A percentile compares a stretch with the other conserved stretches of the same genome.
Conservation (phyloP, 2,888 invertebrate genomes). For the Luffia ferchaultella region DNA sequence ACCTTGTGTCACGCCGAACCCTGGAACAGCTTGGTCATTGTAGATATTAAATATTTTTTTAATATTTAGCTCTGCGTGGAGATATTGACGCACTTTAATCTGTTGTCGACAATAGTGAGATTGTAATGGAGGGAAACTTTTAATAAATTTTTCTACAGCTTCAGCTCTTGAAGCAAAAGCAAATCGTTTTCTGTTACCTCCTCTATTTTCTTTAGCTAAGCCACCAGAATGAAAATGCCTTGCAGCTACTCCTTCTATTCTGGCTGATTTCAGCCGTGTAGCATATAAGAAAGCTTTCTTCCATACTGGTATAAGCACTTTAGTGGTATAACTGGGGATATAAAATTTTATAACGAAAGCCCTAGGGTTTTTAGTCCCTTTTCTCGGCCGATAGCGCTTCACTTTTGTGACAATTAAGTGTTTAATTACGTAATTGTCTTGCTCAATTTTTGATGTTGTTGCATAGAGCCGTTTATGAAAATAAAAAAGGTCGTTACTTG, state of each 20-base stretch:
- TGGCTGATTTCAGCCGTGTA: neutral
- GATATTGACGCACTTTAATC: slow-evolving; percentile 3
- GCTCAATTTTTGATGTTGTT: too few species aligned
- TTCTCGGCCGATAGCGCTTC: too few species aligned
- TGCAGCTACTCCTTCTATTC: neutral
- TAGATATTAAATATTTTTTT: slow-evolving; percentile 2
- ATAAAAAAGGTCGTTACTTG: neutral
- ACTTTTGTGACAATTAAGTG: too few species aligned
- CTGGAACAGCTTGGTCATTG: slow-evolving; percentile 9
- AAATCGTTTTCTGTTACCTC: slow-evolving; percentile 13
- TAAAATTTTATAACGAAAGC: too few species aligned
- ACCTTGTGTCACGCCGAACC: slow-evolving; percentile 10
- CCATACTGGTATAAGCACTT: neutral
- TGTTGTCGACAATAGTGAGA: slow-evolving; percentile 17
- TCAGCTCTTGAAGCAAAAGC: slow-evolving; percentile 14
- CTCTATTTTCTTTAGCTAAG: slow-evolving; percentile 10
- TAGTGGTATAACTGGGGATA: neutral
- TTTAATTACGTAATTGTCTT: too few species aligned
- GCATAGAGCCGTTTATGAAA: too few species aligned
- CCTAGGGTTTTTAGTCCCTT: too few species aligned
- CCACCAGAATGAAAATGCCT: neutral
- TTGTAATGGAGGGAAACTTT: slow-evolving; percentile 15
- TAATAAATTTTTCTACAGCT: slow-evolving; percentile 17
- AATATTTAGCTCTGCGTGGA: neutral
- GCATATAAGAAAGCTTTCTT: neutral